Base-by-base conservation (phyloP, 2,113 vertebrate species). In the Atrichornis clamosus region DNA sequence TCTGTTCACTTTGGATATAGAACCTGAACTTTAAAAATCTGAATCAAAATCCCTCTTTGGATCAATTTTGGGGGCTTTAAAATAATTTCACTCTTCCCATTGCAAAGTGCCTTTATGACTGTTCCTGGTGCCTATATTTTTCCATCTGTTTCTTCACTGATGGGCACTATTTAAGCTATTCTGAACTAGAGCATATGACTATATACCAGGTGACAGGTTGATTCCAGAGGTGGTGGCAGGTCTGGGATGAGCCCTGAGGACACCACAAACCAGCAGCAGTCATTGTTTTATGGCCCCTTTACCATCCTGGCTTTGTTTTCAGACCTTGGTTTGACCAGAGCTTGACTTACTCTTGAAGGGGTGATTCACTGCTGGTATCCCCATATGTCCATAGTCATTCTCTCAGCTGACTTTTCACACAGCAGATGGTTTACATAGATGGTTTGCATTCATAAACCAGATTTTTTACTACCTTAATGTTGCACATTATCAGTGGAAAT, bases 381-480 rank as follows among this genome's bases (percentile, higher is more conserved):
- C 78, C 91, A 84, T 94, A 93, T 91, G 93, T 63, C 90, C 75
- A 30, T 44, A 75, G 82, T 42, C 72, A 44, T 95, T 95, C 55
- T 88, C 67, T 80, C 82, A 94, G 63, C 55, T 91, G 90, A 94
- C 67, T 93, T 84, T 82, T 87, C 90, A 84, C 32, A 2, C 56
- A 92, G 92, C 95, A 95, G 96, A 94, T 97, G 94, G 92, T 95
- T 97, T 91, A n/a, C 78, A 67, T 88, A 77, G 63, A 73, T 92
- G 47, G n/a, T n/a, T 41, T 44, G 33, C 59, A 80, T 83, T 82
- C 19, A 1, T 88, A 41, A 24, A 94, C 75, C 93, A 96, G 87
- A 83, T 94, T 96, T 96, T 96, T 96, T 91, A 91, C 75, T 95
- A 90, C 84, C 90, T 94, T 93, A 93, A 85, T 96, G 72, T 91